Evolutionary conservation across 2,888 invertebrate species (phyloP).

Genomic region (Blastobasis lacticolella): DNA sequence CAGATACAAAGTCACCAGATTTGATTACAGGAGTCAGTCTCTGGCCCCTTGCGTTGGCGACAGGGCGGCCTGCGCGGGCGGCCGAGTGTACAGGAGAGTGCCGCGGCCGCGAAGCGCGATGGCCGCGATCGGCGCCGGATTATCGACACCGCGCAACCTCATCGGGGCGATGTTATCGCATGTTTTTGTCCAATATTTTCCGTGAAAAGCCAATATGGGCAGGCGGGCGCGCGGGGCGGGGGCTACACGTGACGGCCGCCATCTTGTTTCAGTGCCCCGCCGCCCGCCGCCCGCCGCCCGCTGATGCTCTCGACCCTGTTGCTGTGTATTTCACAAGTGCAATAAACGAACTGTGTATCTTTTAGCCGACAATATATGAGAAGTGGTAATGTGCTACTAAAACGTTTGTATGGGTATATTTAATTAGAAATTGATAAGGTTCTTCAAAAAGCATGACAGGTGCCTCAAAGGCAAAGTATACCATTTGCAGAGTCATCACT

Average conservation of each 20-base stretch:
- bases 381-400: too few relatives aligned
- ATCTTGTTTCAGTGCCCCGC: slow-evolving; percentile 51
- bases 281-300: slow-evolving; percentile 11
- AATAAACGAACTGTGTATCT: too few relatives aligned
- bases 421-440: too few relatives aligned
- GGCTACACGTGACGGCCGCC: slow-evolving; percentile 52
- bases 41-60: slow-evolving; percentile 13
- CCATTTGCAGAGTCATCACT: too few relatives aligned
- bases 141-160: slow-evolving; percentile 63
- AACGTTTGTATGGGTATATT: too few relatives aligned
- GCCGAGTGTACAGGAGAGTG: too few relatives aligned
- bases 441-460: too few relatives aligned
- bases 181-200: slow-evolving; percentile 63
- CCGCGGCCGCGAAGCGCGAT: slow-evolving; percentile 5
- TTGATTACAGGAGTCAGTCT: slow-evolving; percentile 61
- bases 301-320: too few relatives aligned
- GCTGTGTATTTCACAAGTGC: too few relatives aligned
- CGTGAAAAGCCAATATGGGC: slow-evolving; percentile 58
- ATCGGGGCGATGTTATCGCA: slow-evolving; percentile 57
- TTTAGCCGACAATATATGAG: too few relatives aligned
- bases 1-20: slow-evolving; percentile 62
- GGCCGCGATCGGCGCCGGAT: slow-evolving; percentile 36
- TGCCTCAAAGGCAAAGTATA: too few relatives aligned
- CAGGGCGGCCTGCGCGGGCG: neutral
- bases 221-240: slow-evolving; percentile 16